Base-by-base conservation (phyloP, 2,797 vertebrate genomes). In the Oophaga sylvatica region DNA sequence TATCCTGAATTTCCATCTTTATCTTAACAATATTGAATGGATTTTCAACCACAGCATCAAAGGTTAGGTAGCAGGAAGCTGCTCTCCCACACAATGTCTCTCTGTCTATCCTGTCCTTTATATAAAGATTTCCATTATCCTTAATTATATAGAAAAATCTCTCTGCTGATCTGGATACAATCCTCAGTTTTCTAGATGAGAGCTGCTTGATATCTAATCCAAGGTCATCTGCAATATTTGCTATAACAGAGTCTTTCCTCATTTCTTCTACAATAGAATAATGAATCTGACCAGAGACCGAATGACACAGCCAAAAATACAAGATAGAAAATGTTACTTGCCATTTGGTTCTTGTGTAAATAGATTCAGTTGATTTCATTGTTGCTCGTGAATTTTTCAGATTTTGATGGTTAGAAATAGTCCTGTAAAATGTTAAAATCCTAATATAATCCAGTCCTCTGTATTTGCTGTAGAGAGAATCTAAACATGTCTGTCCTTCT, bases 31-130 rank as follows among this genome's bases (percentile, higher is more conserved):
- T 76, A 86, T 95, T 95, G 88, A 97, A 93, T 0, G 96, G 96
- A 83, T 95, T 96, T 65, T 96, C 95, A 31, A 95, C 65, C 29
- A 97, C 93, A 0, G 94, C 91, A 93, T 96, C 95, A 68, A 96
- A 96, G 92, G 95, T 53, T 53, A 97, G 87, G 7, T 91, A 93
- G 59, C 96, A 97, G 0, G 94, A 91, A 87, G 90, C 91, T 41
- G 91, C 90, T 35, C 92, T 88, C 7, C 92, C 92, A 84, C 95
- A 95, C 17, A 95, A 70, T 68, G 90, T 86, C 84, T 95, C 94
- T 89, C 94, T 91, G 84, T 95, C 93, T 65, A 95, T 94, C 85
- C 91, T 92, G 80, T 95, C 92, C 81, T 90, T 93, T 17, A 95
- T 92, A 81, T 94, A 87, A 56, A 95, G 67, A 68, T 90, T 81